Percentiles rank a stretch among this genome's conserved stretches.
phyloP scores from a whole-genome alignment of 2,888 invertebrate genomes.

The Sphaeridia pumilis region DNA sequence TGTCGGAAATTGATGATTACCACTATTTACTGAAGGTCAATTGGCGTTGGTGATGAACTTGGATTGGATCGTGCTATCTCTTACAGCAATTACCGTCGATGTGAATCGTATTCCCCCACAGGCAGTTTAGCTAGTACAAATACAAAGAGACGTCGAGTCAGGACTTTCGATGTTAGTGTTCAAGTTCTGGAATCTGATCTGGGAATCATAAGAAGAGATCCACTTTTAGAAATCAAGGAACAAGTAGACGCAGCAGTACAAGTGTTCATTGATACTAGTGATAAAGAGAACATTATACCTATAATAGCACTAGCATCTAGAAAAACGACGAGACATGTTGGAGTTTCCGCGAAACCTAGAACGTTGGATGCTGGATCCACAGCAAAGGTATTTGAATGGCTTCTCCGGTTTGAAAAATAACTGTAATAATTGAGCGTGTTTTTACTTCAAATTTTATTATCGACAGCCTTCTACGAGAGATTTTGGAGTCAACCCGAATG shows the following conservation, averaged over 20 bases:
- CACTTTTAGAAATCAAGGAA: constrained; percentile 34
- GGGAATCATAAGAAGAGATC: constrained; percentile 13
- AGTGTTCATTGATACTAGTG: constrained; percentile 4
- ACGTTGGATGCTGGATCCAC: constrained; percentile 44
- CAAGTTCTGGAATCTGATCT: constrained; percentile 33
- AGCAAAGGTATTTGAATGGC: constrained; percentile 17
- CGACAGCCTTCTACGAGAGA: constrained; percentile 26
- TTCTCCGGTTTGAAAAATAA: neutral
- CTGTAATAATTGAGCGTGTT: neutral
- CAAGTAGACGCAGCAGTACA: constrained; percentile 32
- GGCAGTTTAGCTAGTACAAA: constrained; percentile 25
- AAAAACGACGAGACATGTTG: constrained; percentile 22
- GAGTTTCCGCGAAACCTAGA: constrained; percentile 38
- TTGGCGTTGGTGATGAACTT: constrained; percentile 26
- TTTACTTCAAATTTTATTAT: neutral
- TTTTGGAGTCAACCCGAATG: constrained; percentile 15
- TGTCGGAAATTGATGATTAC: too few relatives aligned
- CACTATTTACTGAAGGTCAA: constrained; percentile 17
- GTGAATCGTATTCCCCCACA: constrained; percentile 29
- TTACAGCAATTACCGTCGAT: constrained; percentile 12
- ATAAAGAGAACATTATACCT: neutral
- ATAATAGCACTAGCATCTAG: constrained; percentile 1
- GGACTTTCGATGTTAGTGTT: constrained; percentile 29
- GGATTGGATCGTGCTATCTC: constrained; percentile 15
- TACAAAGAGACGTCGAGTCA: constrained; percentile 26